A percentile compares a stretch with the other conserved stretches of the same genome.
phyloP scores from a whole-genome alignment of 1,140 invertebrate species.

The Caenorhabditis inopinata region DNA sequence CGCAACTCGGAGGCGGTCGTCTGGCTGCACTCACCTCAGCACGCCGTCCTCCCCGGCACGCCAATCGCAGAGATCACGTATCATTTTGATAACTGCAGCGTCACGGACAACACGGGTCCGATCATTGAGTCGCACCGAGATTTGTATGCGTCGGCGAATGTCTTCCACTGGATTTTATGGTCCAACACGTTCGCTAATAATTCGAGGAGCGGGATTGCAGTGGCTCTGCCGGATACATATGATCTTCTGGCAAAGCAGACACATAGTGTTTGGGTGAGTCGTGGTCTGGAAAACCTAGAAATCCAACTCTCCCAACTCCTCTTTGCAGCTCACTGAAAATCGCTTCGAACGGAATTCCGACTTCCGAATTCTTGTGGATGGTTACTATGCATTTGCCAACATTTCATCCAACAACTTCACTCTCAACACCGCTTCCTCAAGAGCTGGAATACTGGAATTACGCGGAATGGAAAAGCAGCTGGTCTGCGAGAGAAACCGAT shows the following conservation, averaged over 20 bases:
- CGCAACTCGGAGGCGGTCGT: constrained; percentile 61
- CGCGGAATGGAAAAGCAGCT: constrained; percentile 95
- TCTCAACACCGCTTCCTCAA: constrained; percentile 72
- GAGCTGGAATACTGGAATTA: constrained; percentile 76
- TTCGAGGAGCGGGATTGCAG: constrained; percentile 78
- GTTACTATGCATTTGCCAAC: constrained; percentile 80
- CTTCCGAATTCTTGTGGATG: constrained; percentile 81
- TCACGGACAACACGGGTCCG: constrained; percentile 78
- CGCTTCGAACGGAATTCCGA: constrained; percentile 82
- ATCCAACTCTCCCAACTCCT: too few relatives aligned
- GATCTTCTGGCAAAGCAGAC: constrained; percentile 91
- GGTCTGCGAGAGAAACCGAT: constrained; percentile 75
- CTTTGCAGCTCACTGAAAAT: constrained; percentile 71
- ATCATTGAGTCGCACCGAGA: constrained; percentile 85
- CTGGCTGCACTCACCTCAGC: constrained; percentile 65
- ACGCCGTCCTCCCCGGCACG: constrained; percentile 67
- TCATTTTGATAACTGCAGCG: constrained; percentile 72
- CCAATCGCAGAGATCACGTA: constrained; percentile 74
- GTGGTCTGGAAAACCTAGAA: too few relatives aligned
- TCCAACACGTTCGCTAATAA: constrained; percentile 85
- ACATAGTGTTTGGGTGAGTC: constrained; percentile 79
- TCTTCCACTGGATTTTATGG: constrained; percentile 87
- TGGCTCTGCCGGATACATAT: constrained; percentile 87
- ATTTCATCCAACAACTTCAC: constrained; percentile 82
- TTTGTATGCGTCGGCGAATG: constrained; percentile 84